Evolutionary conservation across 2,113 vertebrate genomes (phyloP).

Genomic region (Thunnus thynnus): DNA sequence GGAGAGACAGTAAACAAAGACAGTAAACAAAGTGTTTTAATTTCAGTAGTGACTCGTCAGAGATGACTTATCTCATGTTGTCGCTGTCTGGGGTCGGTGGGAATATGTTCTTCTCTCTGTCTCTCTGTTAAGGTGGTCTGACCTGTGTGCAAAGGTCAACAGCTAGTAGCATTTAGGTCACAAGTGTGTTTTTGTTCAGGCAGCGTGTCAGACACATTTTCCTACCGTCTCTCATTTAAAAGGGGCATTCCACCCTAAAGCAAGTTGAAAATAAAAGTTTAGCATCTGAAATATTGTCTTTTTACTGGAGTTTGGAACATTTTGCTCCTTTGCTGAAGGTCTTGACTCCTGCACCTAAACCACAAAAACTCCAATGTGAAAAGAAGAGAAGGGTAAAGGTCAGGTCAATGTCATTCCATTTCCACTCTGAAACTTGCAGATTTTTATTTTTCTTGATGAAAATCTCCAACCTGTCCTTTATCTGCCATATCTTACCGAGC

Average conservation of each 20-base stretch:
- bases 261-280: neutral
- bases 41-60: neutral
- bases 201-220: constrained; percentile 1
- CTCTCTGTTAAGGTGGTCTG: constrained; percentile 42
- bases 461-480: neutral
- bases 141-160: constrained; percentile 48
- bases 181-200: constrained; percentile 9
- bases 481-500: neutral
- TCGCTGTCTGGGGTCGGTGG: neutral
- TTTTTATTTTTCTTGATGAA: neutral
- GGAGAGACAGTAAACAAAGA: too few relatives aligned
- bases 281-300: neutral
- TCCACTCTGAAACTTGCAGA: neutral
- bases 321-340: neutral
- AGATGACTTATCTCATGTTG: neutral
- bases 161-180: neutral
- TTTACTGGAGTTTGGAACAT: neutral
- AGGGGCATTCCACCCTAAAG: constrained; percentile 9
- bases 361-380: neutral
- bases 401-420: neutral
- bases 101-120: neutral
- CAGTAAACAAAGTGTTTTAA: too few relatives aligned
- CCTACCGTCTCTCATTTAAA: constrained; percentile 21
- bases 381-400: neutral
- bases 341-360: neutral